Percentiles rank a stretch among this genome's conserved stretches.
These are phyloP conservation scores for Nycticorax nycticorax DNA, from an alignment of 2,113 vertebrate species.

Conservation along the genomic window DNA sequence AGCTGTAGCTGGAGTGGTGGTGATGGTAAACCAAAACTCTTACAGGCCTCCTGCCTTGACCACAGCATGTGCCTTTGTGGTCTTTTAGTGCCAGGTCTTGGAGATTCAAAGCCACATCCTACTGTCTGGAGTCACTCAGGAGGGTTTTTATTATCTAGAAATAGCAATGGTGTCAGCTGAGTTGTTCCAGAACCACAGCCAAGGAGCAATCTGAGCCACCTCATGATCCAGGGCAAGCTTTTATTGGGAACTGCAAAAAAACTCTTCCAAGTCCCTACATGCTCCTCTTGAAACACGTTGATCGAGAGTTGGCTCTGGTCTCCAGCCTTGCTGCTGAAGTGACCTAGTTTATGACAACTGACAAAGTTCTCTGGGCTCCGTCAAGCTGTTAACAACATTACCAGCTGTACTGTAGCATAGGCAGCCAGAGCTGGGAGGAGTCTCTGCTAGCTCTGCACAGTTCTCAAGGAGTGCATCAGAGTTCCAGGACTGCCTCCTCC, in stretches of 20 bases:
- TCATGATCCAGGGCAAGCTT: background rate
- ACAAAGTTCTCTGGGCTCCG: background rate
- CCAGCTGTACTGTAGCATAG: background rate
- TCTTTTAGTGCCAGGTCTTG: background rate
- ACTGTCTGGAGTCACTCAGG: background rate
- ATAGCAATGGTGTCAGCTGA: constrained; percentile 33
- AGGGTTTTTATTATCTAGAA: background rate
- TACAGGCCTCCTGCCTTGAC: background rate
- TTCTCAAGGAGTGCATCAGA: background rate
- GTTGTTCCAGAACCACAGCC: background rate
- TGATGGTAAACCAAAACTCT: background rate
- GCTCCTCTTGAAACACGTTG: background rate
- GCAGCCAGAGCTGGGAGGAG: background rate
- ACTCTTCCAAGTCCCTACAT: background rate
- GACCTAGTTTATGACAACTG: background rate
- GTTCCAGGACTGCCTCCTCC: background rate
- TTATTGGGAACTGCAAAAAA: background rate
- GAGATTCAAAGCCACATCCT: background rate
- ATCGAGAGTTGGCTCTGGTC: background rate
- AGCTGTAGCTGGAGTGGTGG: background rate
- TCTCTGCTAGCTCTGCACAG: background rate
- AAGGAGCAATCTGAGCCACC: background rate
- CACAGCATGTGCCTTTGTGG: background rate
- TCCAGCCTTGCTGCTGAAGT: background rate
- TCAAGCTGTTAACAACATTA: background rate